Evolutionary conservation across 2,113 vertebrate species (phyloP).

Genomic region (Odontophorus gujanensis): DNA sequence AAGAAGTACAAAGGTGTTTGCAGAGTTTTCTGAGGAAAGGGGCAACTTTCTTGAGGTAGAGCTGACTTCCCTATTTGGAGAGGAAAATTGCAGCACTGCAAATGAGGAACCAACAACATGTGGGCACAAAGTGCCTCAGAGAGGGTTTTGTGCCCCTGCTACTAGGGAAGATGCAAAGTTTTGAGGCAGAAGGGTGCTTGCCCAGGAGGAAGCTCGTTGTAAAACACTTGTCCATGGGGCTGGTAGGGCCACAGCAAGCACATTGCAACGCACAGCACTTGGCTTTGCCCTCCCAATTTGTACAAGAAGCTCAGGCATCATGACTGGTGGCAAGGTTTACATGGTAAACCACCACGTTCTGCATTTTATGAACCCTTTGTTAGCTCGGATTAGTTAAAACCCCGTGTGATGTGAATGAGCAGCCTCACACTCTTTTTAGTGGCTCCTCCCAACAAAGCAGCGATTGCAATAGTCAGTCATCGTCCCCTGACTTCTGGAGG

Average conservation of each 20-base stretch:
- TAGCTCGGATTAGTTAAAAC: neutral
- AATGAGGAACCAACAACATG: slow-evolving; percentile 18
- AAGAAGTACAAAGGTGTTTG: neutral
- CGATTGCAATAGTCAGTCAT: neutral
- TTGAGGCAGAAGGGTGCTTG: neutral
- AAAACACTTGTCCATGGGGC: neutral
- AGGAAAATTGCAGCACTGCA: neutral
- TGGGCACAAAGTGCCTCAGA: neutral
- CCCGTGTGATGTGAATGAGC: neutral
- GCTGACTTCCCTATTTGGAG: slow-evolving; percentile 17
- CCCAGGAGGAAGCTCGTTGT: neutral
- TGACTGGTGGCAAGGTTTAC: neutral
- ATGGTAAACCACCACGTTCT: neutral
- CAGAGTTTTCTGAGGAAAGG: neutral
- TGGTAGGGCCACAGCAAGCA: neutral
- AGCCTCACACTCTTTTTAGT: neutral
- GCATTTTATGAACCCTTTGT: neutral
- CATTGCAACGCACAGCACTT: neutral
- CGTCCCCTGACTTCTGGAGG: neutral
- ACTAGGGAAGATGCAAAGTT: neutral
- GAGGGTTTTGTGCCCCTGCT: neutral
- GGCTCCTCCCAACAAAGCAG: neutral
- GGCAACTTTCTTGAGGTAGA: neutral
- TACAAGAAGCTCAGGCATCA: neutral
- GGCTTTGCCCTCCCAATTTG: rapidly evolving